Evolutionary conservation across 1,140 invertebrate genomes (phyloP).

Genomic region (Caenorhabditis latens): DNA sequence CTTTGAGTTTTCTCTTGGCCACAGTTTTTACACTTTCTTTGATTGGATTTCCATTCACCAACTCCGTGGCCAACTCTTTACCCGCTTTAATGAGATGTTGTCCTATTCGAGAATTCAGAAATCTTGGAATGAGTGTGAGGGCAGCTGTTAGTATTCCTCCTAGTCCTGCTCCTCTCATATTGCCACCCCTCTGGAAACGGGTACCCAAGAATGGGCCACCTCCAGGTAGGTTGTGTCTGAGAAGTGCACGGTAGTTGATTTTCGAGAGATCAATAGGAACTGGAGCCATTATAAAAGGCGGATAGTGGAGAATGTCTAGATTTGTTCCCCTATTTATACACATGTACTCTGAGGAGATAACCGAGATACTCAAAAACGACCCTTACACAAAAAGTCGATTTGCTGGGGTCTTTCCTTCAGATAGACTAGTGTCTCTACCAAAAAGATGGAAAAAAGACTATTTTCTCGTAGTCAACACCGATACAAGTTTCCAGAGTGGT

Average conservation of each 20-base stretch:
- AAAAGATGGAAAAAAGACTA: background rate
- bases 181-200: background rate
- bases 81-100: background rate
- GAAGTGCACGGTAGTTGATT: background rate
- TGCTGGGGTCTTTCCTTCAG: background rate
- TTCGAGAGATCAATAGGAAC: background rate
- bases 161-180: background rate
- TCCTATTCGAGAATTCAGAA: background rate
- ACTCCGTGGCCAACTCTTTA: background rate
- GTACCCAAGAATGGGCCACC: background rate
- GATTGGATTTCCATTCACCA: background rate
- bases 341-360: background rate
- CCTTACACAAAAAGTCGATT: background rate
- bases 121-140: background rate
- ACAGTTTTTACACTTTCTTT: no score
- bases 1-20: background rate
- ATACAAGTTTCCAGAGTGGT: background rate
- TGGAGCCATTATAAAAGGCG: background rate
- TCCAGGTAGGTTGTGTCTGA: background rate
- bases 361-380: background rate
- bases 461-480: background rate
- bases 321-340: background rate
- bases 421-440: background rate
- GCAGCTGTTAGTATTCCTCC: background rate
- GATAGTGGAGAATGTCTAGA: background rate